Base-by-base conservation (phyloP, 2,113 vertebrate species). In the Myotis brandtii region DNA sequence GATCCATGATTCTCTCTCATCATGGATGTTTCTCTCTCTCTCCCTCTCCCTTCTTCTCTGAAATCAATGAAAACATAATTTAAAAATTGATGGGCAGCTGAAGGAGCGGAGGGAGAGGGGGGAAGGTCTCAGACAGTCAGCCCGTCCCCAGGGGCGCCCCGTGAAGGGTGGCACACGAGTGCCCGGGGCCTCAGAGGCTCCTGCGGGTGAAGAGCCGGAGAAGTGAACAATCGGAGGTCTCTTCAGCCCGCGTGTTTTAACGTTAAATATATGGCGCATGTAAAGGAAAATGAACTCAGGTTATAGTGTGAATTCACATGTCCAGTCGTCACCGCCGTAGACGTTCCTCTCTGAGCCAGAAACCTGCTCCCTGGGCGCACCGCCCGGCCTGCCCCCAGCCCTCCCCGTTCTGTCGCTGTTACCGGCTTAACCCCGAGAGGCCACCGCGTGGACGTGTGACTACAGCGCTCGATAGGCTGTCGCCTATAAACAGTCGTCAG, bases 81-180 rank as follows among this genome's bases (percentile, higher is more conserved):
- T 5, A 50, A 16, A 50, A 50, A 16, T 1, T 50, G 50, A 50
- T 50, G 50, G 17, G 50, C 50, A 50, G 50, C 50, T 17, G 50
- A 50, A 17, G 50, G 14, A 17, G 32, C 18, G 32, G 8, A 0
- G 46, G 32, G 18, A 0, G 18, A 0, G 66, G 1, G 32, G 32
- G 6, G 64, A n/a, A 14, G 62, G 48, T 27, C 30, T 54, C 30
- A 67, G 93, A 67, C 50, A 17, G 50, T 5, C 50, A 50, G 50
- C 50, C 50, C 14, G 50, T 3, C 4, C 50, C 50, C 50, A 50
- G 50, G 14, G 48, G 50, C 0, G 50, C 50, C 50, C 50, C 50
- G 50, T 14, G 50, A 50, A 50, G 50, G 48, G 50, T 50, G 48
- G 14, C 50, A 16, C 50, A 50, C 14, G 50, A 1, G 50, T 16